These are phyloP conservation scores for Anguilla obscura DNA, from an alignment of 2,797 vertebrate genomes.

Conservation along the genomic window DNA sequence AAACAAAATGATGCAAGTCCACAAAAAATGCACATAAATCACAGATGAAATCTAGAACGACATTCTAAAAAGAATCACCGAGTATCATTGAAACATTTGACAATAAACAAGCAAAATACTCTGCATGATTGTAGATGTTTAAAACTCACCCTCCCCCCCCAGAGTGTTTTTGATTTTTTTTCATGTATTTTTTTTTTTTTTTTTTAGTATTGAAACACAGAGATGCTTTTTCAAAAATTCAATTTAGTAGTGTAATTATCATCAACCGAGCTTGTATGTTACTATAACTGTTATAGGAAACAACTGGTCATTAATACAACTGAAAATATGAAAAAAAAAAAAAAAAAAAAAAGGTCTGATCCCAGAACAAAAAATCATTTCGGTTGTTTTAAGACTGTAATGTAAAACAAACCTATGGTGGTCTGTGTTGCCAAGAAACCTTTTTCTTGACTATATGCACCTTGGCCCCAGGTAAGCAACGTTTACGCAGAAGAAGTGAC, in stretches of 20 bases:
- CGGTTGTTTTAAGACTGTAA: constrained; percentile 68
- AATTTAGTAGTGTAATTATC: constrained; percentile 63
- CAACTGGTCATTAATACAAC: constrained; percentile 76
- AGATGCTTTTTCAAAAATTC: constrained; percentile 63
- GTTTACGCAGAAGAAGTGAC: constrained; percentile 77
- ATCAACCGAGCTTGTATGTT: constrained; percentile 75
- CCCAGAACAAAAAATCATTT: constrained; percentile 73
- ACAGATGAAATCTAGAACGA: constrained; percentile 77
- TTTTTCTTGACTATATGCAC: constrained; percentile 64
- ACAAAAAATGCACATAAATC: constrained; percentile 48
- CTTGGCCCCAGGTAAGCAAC: constrained; percentile 61
- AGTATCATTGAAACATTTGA: constrained; percentile 69
- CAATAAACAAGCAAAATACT: constrained; percentile 78
- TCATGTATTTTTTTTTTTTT: constrained; percentile 46
- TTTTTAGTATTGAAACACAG: constrained; percentile 63
- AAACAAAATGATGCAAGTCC: constrained; percentile 39
- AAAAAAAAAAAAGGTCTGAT: constrained; percentile 58
- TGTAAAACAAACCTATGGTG: constrained; percentile 76
- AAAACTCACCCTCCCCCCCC: constrained; percentile 49
- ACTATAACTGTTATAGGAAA: constrained; percentile 78
- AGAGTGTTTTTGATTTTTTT: constrained; percentile 45
- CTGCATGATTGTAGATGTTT: constrained; percentile 68
- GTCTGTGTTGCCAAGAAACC: constrained; percentile 72
- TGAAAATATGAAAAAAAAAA: constrained; percentile 36
- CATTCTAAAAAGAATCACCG: constrained; percentile 83